Base-by-base conservation (phyloP, 2,888 invertebrate genomes). In the Heliconius erato region DNA sequence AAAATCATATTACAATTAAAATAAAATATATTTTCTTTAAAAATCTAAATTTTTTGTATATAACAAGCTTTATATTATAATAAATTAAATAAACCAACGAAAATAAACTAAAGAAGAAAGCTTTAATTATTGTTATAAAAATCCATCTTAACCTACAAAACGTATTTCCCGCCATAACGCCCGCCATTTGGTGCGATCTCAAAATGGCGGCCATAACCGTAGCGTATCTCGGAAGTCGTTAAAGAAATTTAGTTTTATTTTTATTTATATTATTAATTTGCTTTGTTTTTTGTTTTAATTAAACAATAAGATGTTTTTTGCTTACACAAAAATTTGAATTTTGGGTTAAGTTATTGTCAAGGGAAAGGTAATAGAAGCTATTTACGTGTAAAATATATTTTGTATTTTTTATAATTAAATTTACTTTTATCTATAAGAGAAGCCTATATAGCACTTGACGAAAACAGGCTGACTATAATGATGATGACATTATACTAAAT, bases 131-230 rank as follows among this genome's bases (percentile, higher is more conserved):
- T 79, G 77, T 79, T 80, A 82, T 81, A 83, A 82, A 83, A 82
- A 71, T 80, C 79, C 81, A 59, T 79, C 83, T 86, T 87, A 87
- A 88, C 87, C 87, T 87, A 84, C 82, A 84, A 86, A 86, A 85
- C 86, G 88, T 87, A 82, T 85, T 87, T 86, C 85, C 87, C 86
- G 87, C 87, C 87, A 86, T 87, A 87, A 87, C 83, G 84, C 85
- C 86, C 85, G 88, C 88, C 88, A 88, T 90, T 88, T 88, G 85
- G 88, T 84, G 84, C 85, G 86, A 87, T 90, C 85, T 85, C 88
- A 90, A 90, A 90, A 90, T 90, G 89, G 90, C 88, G 84, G 86
- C 82, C 83, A 88, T 90, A 89, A 90, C 87, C 88, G 87, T 89
- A 90, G 87, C 88, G 87, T 90, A 89, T 88, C 88, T 90, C 79